Base-by-base conservation (phyloP, 2,113 vertebrate species). In the Pantherophis guttatus region DNA sequence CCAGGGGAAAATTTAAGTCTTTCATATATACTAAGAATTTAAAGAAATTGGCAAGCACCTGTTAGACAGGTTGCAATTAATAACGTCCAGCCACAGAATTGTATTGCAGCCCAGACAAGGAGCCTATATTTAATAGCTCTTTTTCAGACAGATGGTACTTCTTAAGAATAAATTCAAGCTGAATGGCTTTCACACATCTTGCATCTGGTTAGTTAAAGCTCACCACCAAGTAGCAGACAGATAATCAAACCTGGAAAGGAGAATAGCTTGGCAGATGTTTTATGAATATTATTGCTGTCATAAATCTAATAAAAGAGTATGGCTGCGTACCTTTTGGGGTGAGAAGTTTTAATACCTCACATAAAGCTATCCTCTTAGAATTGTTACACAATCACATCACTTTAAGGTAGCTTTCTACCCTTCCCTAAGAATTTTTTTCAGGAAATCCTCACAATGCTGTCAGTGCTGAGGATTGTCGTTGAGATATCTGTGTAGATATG, bases 1-100 rank as follows among this genome's bases (percentile, higher is more conserved):
- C 93, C 95, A 95, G 94, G 93, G 95, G 93, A 93, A 96, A 95
- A 94, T 96, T 95, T 1, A 95, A 93, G 93, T 90, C 93, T 93
- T 95, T 95, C 62, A 94, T 94, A 94, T 86, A 92, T 8, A 59
- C 57, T 91, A 81, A 93, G 90, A 93, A 39, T 96, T 95, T 96
- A 96, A 97, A 96, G 95, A 95, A 88, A 50, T 93, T 93, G 92
- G 95, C 94, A 95, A 95, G 94, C 96, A 97, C 96, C 96, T 97
- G 97, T 95, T 96, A 95, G 94, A 93, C 96, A 96, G 96, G 96
- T 97, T 97, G 95, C 95, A 96, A 93, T 96, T 97, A 96, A 95
- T 96, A 95, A 95, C 94, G 89, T 93, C 93, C 94, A 96, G 94
- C 94, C 94, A 54, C 50, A 90, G 93, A 95, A 92, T 90, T 94